phyloP scores from a whole-genome alignment of 2,888 invertebrate species.

The Dysmachus trigonus region DNA sequence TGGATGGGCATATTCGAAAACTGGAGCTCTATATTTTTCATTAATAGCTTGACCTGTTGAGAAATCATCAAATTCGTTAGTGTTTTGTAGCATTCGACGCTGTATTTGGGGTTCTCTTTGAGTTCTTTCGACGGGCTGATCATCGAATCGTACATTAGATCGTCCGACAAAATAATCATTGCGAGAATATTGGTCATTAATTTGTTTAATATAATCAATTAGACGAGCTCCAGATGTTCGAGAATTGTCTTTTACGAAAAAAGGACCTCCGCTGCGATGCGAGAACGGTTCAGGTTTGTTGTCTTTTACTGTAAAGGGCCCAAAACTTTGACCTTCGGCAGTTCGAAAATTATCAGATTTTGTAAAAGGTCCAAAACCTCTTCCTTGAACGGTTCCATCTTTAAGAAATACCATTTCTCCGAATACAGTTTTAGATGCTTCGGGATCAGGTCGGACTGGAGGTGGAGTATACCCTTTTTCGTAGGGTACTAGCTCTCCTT shows the following conservation, averaged over 20 bases:
- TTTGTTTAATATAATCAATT: constrained; percentile 73
- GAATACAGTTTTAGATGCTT: constrained; percentile 49
- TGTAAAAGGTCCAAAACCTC: constrained; percentile 69
- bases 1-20: constrained; percentile 82
- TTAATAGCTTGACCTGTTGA: constrained; percentile 69
- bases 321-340: constrained; percentile 55
- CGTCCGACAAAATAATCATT: constrained; percentile 70
- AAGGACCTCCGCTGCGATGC: constrained; percentile 66
- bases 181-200: constrained; percentile 72
- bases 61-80: constrained; percentile 69
- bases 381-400: constrained; percentile 22
- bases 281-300: constrained; percentile 65
- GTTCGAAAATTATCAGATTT: constrained; percentile 71
- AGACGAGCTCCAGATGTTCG: constrained; percentile 69
- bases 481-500: constrained; percentile 81
- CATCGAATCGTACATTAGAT: constrained; percentile 60
- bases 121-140: constrained; percentile 59
- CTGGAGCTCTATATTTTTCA: constrained; percentile 77
- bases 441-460: constrained; percentile 61
- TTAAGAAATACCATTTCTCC: constrained; percentile 49
- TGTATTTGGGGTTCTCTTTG: constrained; percentile 70
- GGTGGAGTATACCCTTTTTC: constrained; percentile 75
- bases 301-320: constrained; percentile 72
- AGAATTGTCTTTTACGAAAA: constrained; percentile 72
- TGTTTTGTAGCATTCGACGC: constrained; percentile 76